Conservation (phyloP, 2,797 vertebrate genomes). For the Propithecus deckenii region DNA sequence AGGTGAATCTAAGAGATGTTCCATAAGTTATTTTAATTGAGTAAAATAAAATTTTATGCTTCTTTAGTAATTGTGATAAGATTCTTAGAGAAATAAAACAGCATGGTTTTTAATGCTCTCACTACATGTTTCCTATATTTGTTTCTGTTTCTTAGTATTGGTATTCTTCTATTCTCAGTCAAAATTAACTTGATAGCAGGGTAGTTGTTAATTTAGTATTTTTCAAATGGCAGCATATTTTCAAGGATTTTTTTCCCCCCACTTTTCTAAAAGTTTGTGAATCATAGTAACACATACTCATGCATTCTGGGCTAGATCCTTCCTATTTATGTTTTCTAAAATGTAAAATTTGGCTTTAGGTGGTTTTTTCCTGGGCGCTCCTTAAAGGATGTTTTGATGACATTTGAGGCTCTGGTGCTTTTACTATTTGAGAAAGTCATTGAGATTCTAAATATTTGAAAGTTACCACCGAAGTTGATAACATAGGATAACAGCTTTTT, state of each 20-base stretch:
- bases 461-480: neutral
- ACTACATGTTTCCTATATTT: neutral
- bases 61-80: slow-evolving; percentile 10
- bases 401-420: neutral
- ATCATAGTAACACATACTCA: neutral
- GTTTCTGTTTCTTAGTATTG: neutral
- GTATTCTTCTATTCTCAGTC: neutral
- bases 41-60: slow-evolving; percentile 9
- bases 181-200: neutral
- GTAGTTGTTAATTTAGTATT: neutral
- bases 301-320: neutral
- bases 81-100: neutral
- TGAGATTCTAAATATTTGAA: slow-evolving; percentile 7
- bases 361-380: neutral
- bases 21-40: neutral
- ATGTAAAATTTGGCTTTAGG: neutral
- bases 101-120: neutral
- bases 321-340: neutral
- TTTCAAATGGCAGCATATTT: neutral
- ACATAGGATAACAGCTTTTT: neutral
- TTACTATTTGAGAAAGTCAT: neutral
- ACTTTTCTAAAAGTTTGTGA: neutral
- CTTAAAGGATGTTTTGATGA: neutral
- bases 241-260: neutral
- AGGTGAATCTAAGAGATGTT: neutral